Percentiles rank a stretch among this genome's conserved stretches.
phyloP scores from a whole-genome alignment of 2,797 vertebrate species.

The Toxotes lorentzi region DNA sequence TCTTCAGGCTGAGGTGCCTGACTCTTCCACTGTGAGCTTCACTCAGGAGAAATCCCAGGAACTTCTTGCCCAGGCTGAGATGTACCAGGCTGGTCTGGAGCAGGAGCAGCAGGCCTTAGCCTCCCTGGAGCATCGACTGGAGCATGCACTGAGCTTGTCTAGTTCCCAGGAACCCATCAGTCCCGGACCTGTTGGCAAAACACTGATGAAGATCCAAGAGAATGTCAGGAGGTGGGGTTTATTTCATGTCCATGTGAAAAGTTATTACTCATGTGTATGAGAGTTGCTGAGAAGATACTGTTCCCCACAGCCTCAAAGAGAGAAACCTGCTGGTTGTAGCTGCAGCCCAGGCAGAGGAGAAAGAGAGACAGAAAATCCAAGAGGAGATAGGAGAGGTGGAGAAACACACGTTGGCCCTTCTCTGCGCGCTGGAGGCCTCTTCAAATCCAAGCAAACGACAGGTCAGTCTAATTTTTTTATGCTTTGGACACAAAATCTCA shows the following conservation, averaged over 20 bases:
- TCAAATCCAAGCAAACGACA: conserved; percentile 47
- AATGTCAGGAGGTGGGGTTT: conserved; percentile 85
- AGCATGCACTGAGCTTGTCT: conserved; percentile 78
- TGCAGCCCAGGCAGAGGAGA: conserved; percentile 67
- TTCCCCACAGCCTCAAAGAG: conserved; percentile 72
- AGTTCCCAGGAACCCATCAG: conserved; percentile 55
- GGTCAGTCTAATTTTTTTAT: conserved; percentile 47
- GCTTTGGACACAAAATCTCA: not conserved
- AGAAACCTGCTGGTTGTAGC: conserved; percentile 65
- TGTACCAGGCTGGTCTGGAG: conserved; percentile 84
- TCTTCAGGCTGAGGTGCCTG: conserved; percentile 88
- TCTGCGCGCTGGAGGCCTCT: conserved; percentile 47
- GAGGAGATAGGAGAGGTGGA: conserved; percentile 67
- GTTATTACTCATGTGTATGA: conserved; percentile 5
- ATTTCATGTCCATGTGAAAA: conserved; percentile 1
- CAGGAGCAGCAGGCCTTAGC: conserved; percentile 85
- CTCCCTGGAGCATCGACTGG: conserved; percentile 86
- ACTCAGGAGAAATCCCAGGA: conserved; percentile 83
- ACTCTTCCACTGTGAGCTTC: conserved; percentile 80
- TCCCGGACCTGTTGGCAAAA: conserved; percentile 77
- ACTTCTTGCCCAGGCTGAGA: conserved; percentile 78
- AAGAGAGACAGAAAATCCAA: conserved; percentile 59
- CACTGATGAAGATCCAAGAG: conserved; percentile 87
- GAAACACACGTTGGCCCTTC: conserved; percentile 29
- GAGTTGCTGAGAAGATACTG: conserved; percentile 29